Evolutionary conservation across 2,113 vertebrate genomes (phyloP).

Genomic region (Passer montanus): DNA sequence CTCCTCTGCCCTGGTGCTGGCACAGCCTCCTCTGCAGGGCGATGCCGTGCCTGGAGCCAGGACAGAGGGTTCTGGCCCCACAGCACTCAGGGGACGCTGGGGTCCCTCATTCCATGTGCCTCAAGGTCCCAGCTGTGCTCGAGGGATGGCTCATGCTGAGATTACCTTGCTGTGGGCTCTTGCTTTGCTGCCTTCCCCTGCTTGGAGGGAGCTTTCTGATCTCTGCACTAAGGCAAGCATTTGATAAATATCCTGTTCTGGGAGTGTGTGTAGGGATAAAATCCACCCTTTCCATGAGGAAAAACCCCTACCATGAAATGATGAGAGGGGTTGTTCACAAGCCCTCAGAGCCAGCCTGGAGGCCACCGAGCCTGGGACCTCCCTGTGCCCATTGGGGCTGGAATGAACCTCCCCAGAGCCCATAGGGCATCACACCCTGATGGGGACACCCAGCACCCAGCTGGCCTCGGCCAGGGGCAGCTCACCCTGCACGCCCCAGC

Average conservation of each 20-base stretch:
- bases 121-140: not conserved
- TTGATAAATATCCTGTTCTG: not conserved
- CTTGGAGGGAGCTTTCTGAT: not conserved
- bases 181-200: not conserved
- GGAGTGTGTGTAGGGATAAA: no score
- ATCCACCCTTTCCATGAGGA: not conserved
- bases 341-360: not conserved
- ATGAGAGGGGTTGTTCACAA: not conserved
- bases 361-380: not conserved
- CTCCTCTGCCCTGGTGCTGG: not conserved
- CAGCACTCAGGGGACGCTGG: not conserved
- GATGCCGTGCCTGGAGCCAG: not conserved
- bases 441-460: not conserved
- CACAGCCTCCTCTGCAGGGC: not conserved
- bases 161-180: not conserved
- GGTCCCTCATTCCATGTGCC: accelerated
- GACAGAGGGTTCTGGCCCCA: accelerated
- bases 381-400: not conserved
- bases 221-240: not conserved
- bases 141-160: not conserved
- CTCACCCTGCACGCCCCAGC: not conserved
- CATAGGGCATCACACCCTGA: not conserved
- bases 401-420: not conserved
- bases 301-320: not conserved
- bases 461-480: not conserved